phyloP scores from a whole-genome alignment of 2,113 vertebrate species.

The Corydoras maculifer region DNA sequence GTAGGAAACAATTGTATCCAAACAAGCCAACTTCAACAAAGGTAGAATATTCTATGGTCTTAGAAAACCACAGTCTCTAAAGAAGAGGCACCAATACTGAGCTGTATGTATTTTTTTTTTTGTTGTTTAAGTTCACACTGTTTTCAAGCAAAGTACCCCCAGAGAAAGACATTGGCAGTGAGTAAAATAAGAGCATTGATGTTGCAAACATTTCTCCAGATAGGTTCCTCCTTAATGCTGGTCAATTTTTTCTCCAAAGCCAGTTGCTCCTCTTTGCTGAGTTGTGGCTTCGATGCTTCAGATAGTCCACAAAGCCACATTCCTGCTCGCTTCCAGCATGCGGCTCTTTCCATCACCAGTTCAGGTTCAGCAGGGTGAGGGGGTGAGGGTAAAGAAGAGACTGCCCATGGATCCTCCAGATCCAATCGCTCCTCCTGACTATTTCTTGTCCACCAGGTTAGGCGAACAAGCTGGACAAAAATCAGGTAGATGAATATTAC shows the following conservation, averaged over 20 bases:
- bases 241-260: conserved; percentile 63
- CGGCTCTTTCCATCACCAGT: conserved; percentile 32
- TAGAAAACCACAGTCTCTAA: too few relatives aligned
- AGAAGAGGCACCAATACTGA: too few relatives aligned
- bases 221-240: conserved; percentile 69
- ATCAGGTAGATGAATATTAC: too few relatives aligned
- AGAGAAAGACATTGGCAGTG: conserved; percentile 78
- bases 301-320: conserved; percentile 78
- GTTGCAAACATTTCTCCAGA: conserved; percentile 76
- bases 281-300: background rate
- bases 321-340: conserved; percentile 59
- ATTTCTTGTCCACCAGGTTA: conserved; percentile 89
- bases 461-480: conserved; percentile 42
- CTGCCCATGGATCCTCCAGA: conserved; percentile 36
- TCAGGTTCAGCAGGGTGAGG: conserved; percentile 10
- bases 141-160: conserved; percentile 73
- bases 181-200: conserved; percentile 76
- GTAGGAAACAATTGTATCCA: too few relatives aligned
- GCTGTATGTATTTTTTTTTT: too few relatives aligned
- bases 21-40: too few relatives aligned
- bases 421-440: conserved; percentile 46
- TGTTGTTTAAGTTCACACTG: background rate
- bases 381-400: background rate
- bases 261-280: conserved; percentile 58
- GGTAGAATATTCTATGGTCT: too few relatives aligned